Base-by-base conservation (phyloP, 2,797 vertebrate species). In the Anguilla anguilla region DNA sequence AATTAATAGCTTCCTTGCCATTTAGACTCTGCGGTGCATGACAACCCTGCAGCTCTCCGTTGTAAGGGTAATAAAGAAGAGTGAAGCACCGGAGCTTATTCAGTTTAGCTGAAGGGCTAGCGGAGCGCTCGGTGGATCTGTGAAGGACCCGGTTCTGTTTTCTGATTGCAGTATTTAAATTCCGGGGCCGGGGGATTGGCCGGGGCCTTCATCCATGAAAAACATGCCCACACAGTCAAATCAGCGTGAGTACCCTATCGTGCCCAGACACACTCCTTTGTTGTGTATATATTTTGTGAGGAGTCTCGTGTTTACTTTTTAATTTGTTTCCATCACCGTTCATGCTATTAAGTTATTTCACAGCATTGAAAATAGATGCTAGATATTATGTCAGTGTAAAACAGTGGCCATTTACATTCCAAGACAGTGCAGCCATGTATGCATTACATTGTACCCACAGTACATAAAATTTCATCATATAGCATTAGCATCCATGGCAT, bases 131-230 rank as follows among this genome's bases (percentile, higher is more conserved):
- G 43, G 43, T 51, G 46, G 7, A n/a, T n/a, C 43, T n/a, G 79
- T 11, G 79, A 51, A n/a, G 43, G n/a, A 69, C 43, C 77, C 2
- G 31, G 25, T 25, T 43, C 2, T 83, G 15, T 87, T 69, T 89
- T 5, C 93, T 89, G 86, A 93, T 67, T 93, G 79, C 90, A 99
- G 98, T 99, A 99, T 92, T 88, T 99, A 86, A 99, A 99, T 90
- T 96, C 98, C 25, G 98, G 98, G 77, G 97, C 97, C 19, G 98
- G 98, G 39, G 98, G 97, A 28, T 87, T 99, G 0, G 98, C 95
- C 0, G 98, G 93, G 72, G 98, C 97, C 0, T 99, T 97, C 86
- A 92, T 99, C 92, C 98, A 99, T 9, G 94, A 97, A 92, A 99
- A 98, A 28, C 97, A 98, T 89, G 92, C 91, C 69, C 51, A 92